Evolutionary conservation across 2,888 invertebrate genomes (phyloP), one percentile per base, ranked within the genome.

Genomic region (Fragum sueziense): DNA sequence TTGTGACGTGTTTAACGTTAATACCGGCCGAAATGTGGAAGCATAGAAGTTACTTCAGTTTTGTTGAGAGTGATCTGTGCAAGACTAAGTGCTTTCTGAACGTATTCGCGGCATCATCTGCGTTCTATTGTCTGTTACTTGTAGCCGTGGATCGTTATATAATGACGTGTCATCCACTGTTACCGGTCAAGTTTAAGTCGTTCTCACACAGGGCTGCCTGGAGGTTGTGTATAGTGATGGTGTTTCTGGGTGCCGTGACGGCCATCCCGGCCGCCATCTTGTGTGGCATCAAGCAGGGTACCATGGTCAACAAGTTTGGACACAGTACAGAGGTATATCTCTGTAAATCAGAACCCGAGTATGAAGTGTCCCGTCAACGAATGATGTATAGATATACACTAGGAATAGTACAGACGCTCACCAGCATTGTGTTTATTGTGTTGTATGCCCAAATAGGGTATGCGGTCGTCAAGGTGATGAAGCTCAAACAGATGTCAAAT

Each of bases 11-110:
- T 47, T 34, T 80, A 0, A 84, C 76, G 1, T 41, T 84, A 4
- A 84, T 84, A 25, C 80, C 80, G n/a, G 79, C 79, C 1, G 84
- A 84, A 52, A 84, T 84, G 68, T 62, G 80, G 33, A 84, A 84
- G 27, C 84, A 84, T 52, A 54, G 71, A 17, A 79, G 76, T 62
- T 84, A 84, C 33, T 84, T 84, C 41, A 74, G 76, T 31, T 78
- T 84, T 70, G 71, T 59, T 22, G 80, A 80, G 47, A 61, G 73
- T n/a, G 54, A 37, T 2, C 41, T 80, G 29, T 83, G 83, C 27
- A 83, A 80, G 70, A 77, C 70, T 14, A 83, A 80, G 61, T 84
- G 80, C 33, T 84, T 84, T 67, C 76, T 80, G 22, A 84, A 84
- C 31, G 81, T 84, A 11, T 84, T 84, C 62, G 80, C 76, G 2